Conservation (phyloP, 2,113 vertebrate genomes). For the Takifugu flavidus region DNA sequence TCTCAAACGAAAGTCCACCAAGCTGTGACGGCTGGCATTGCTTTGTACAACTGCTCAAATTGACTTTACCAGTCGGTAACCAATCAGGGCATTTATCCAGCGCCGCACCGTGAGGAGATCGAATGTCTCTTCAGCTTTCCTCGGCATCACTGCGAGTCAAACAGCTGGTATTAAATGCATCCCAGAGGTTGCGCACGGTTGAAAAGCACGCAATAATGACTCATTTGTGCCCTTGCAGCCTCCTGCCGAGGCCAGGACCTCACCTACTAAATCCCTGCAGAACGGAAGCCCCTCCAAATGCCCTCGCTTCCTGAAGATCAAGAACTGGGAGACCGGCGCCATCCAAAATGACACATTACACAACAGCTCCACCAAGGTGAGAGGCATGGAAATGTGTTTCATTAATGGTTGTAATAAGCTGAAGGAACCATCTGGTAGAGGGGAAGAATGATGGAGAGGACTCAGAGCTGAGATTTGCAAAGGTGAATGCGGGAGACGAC, state of each 20-base stretch:
- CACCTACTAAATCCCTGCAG: conserved; percentile 77
- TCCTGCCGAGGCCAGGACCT: conserved; percentile 65
- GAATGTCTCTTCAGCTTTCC: conserved; percentile 2
- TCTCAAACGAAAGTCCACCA: not conserved
- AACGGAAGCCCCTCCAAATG: conserved; percentile 94
- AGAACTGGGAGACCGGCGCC: conserved; percentile 90
- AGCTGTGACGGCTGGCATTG: not conserved
- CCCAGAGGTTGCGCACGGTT: not conserved
- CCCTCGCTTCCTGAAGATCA: conserved; percentile 90
- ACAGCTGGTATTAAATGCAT: conserved; percentile 12
- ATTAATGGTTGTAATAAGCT: not conserved
- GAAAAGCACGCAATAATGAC: conserved; percentile 2
- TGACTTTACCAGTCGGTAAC: conserved; percentile 8
- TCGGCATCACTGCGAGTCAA: conserved; percentile 1
- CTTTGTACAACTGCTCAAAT: not conserved
- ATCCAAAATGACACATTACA: conserved; percentile 87
- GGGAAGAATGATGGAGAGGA: not conserved
- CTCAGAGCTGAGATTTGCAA: too few relatives aligned
- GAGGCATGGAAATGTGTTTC: conserved; percentile 19
- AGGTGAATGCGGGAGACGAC: conserved; percentile 1
- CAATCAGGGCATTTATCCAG: conserved; percentile 1
- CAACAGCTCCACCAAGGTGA: conserved; percentile 84
- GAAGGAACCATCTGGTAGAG: not conserved
- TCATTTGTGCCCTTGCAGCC: conserved; percentile 64
- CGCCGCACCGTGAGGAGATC: not conserved